phyloP scores from a whole-genome alignment of 2,888 invertebrate genomes.

The Sipha maydis region DNA sequence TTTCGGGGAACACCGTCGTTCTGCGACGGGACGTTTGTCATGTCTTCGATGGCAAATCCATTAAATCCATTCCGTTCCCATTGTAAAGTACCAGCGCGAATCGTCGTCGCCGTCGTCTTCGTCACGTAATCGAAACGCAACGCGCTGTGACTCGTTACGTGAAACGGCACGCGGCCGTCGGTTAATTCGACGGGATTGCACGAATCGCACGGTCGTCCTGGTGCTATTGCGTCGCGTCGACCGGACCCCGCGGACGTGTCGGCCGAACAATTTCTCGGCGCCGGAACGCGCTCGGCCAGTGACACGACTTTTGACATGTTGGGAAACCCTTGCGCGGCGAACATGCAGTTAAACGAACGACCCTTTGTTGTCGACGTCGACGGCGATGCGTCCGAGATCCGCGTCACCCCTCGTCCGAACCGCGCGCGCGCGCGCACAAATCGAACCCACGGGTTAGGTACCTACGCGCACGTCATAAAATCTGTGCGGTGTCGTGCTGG shows the following conservation, averaged over 20 bases:
- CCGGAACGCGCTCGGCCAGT: too few species aligned
- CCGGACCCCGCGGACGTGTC: neutral
- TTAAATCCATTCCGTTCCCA: too few species aligned
- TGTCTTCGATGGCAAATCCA: conserved; percentile 1
- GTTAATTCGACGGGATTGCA: conserved; percentile 3
- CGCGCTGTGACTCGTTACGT: neutral
- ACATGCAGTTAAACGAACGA: neutral
- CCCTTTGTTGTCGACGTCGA: neutral
- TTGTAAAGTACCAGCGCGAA: neutral
- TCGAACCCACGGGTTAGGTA: neutral
- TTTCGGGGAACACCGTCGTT: neutral
- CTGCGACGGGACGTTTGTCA: neutral
- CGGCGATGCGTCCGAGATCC: neutral
- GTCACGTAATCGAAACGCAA: conserved; percentile 3
- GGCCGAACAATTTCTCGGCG: neutral
- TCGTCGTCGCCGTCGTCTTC: neutral
- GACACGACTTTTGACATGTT: neutral
- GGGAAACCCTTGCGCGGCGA: neutral
- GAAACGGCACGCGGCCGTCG: neutral
- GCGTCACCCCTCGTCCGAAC: neutral
- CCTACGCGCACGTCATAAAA: too few species aligned
- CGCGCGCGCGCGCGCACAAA: neutral
- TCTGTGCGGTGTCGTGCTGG: too few species aligned
- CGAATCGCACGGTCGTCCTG: too few species aligned
- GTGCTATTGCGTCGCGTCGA: neutral